Evolutionary conservation across 2,888 invertebrate species (phyloP), one percentile per base, ranked within the genome.

Genomic region (Andrena marginata): DNA sequence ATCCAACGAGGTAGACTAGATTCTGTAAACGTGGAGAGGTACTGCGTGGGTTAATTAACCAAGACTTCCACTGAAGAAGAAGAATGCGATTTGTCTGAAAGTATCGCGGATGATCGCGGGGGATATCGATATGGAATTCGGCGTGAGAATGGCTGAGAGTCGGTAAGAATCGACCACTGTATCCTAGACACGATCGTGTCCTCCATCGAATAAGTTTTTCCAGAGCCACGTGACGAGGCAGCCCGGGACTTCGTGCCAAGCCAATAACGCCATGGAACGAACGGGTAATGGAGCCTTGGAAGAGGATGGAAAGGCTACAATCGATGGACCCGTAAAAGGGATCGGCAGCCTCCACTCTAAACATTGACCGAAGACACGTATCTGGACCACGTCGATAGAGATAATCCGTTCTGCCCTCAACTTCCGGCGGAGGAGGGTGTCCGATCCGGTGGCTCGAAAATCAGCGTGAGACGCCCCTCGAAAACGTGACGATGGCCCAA

Each of bases 401-500:
- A 78, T 84, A 84, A 86, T 84, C 77, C 77, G 42, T 49, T 77
- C 77, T 20, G 29, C 74, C 75, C 70, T 63, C 59, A 59, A 35
- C 68, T n/a, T 62, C 42, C 60, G n/a, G 69, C 26, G 48, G 56
- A 13, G 8, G 63, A 56, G 31, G 31, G 62, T 42, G 76, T 71
- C 16, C 26, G 42, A 68, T 48, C 29, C 68, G 10, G 23, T 26
- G 26, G 4, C 65, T 49, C 63, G 59, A 67, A 71, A 77, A 85
- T 80, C 74, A 67, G 73, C 54, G 74, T 35, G 70, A 68, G 42
- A 63, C 35, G 51, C 31, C 29, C 16, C 20, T 49, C 13, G 49
- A 56, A 73, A 85, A 82, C 76, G 78, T 74, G 84, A 78, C 77
- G 72, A 83, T 64, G 59, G 54, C 68, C 68, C 70, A 65, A 69